Conservation (phyloP, 2,797 vertebrate species). For the Amphiprion clarkii region DNA sequence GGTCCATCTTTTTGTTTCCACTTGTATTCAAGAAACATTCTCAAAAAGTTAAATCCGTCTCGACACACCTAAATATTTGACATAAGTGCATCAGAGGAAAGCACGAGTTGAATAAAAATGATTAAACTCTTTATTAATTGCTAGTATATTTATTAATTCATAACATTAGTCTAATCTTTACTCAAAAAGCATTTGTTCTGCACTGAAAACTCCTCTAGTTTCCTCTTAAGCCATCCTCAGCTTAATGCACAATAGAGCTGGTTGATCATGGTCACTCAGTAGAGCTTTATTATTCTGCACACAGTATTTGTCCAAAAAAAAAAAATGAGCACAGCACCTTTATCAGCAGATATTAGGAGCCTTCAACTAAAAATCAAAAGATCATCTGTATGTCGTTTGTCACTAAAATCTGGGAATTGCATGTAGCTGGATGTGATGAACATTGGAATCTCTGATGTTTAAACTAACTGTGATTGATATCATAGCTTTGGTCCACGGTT, state of each 20-base stretch:
- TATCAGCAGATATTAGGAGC: background rate
- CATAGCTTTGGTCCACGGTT: conserved; percentile 15
- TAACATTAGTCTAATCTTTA: background rate
- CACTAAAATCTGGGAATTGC: background rate
- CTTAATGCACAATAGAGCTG: background rate
- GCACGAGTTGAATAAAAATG: background rate
- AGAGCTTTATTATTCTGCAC: too few relatives aligned
- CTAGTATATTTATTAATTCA: background rate
- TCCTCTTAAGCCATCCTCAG: background rate
- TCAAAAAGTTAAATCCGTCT: background rate
- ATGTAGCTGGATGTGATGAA: conserved; percentile 20
- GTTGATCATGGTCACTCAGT: background rate
- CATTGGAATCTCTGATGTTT: conserved; percentile 9
- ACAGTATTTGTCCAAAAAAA: too few relatives aligned
- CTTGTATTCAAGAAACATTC: background rate
- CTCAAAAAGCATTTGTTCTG: too few relatives aligned
- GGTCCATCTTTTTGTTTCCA: background rate
- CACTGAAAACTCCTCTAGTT: background rate
- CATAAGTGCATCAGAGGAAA: background rate
- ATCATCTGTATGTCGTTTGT: background rate
- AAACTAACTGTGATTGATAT: conserved; percentile 25
- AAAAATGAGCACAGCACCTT: too few relatives aligned
- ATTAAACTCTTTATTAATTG: background rate
- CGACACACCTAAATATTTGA: background rate
- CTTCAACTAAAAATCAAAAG: background rate